These are phyloP conservation scores for Sciurus vulgaris DNA, from an alignment of 2,797 vertebrate genomes.

Conservation along the genomic window DNA sequence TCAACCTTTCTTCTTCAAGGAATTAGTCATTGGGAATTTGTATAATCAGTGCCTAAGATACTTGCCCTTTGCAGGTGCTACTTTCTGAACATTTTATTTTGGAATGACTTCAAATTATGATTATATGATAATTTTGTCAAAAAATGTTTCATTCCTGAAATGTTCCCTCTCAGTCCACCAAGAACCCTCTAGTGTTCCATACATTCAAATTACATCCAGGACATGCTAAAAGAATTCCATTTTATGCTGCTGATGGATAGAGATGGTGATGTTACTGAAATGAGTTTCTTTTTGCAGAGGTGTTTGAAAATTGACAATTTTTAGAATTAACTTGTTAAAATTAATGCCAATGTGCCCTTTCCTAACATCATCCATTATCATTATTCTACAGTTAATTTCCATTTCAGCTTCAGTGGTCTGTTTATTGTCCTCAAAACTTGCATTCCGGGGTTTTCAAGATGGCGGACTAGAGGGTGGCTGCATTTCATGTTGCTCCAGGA, in stretches of 20 bases:
- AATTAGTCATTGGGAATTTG: background rate
- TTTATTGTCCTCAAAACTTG: background rate
- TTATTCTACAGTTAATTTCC: background rate
- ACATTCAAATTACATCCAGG: background rate
- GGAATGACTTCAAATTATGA: slow-evolving; percentile 18
- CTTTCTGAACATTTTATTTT: slow-evolving; percentile 32
- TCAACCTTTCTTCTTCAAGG: background rate
- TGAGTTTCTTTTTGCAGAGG: slow-evolving; percentile 11
- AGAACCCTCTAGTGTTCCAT: background rate
- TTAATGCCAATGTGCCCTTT: background rate
- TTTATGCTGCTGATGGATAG: background rate
- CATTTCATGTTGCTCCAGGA: no score
- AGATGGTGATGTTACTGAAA: background rate
- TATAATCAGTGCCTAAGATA: background rate
- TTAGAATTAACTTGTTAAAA: slow-evolving; percentile 24
- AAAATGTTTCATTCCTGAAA: background rate
- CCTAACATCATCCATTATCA: background rate
- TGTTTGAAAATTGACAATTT: background rate
- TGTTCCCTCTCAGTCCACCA: background rate
- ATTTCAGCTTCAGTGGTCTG: background rate
- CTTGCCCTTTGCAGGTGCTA: background rate
- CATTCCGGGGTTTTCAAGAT: no score
- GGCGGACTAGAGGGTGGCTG: no score
- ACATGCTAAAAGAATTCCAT: background rate
- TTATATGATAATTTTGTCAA: slow-evolving; percentile 1